Evolutionary conservation across 2,888 invertebrate genomes (phyloP), one percentile per base, ranked within the genome.

Genomic region (Adineta ricciae): DNA sequence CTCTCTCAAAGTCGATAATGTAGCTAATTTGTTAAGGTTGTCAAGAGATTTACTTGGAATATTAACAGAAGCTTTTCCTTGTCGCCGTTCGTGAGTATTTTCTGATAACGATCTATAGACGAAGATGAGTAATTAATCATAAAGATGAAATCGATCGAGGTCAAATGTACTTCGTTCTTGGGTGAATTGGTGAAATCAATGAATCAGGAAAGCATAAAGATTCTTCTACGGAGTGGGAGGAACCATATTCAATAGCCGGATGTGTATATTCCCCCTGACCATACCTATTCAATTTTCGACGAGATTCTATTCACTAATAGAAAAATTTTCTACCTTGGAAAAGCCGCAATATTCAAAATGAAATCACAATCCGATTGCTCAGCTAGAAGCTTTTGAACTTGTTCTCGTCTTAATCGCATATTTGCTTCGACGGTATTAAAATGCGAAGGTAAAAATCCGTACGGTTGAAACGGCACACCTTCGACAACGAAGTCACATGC

Each of bases 401-500:
- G 49, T 49, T 86, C 64, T 24, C 86, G 24, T 41, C 86, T 72
- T 21, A 78, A 32, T 46, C 41, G 46, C 86, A 86, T 86, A 36
- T 86, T 86, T 49, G 83, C 83, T 86, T 86, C 86, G 38, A 86
- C 84, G 50, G 84, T 46, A 38, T 83, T 83, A 83, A 86, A 52
- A 72, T 84, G 38, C 8, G 82, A 50, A 1, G n/a, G 38, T 46
- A 83, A 54, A 64, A 78, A 64, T 27, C 56, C 97, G 88, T 97
- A 98, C 0, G 92, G 92, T 86, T 89, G 88, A 0, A 98, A 98
- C 0, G 99, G 99, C 0, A 99, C 99, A 32, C 98, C 98, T 92
- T 99, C 97, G 86, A 97, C 93, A 97, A 99, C 98, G 89, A 97
- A 99, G n/a, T 95, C 94, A 7, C 96, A 98, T 92, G 96, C 99